Conservation (phyloP, 2,113 vertebrate species). For the Microcebus ravelobensis region DNA sequence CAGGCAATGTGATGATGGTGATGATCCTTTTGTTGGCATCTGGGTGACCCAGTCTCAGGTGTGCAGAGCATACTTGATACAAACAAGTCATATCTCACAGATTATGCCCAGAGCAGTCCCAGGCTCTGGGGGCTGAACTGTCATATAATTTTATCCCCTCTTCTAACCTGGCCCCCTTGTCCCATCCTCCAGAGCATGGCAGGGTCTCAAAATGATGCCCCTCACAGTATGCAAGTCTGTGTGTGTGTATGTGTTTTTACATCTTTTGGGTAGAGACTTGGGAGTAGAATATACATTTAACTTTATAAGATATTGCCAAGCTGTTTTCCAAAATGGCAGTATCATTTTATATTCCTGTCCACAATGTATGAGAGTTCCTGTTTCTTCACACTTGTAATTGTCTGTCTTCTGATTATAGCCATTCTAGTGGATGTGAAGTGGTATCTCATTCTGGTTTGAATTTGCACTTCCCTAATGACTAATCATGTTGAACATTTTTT, state of each 20-base stretch:
- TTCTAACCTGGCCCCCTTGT: background rate
- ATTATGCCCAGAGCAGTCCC: background rate
- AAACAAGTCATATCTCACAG: background rate
- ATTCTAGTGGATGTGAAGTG: background rate
- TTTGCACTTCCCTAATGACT: background rate
- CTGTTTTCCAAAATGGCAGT: background rate
- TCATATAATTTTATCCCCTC: background rate
- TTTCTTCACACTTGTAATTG: constrained; percentile 15
- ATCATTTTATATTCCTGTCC: background rate
- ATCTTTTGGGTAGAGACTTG: constrained; percentile 6
- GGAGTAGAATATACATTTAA: background rate
- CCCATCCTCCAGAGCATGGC: background rate
- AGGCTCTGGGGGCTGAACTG: background rate
- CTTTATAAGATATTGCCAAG: background rate
- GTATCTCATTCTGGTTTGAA: constrained; percentile 7
- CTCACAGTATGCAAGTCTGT: background rate
- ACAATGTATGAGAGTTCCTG: background rate
- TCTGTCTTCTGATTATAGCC: background rate
- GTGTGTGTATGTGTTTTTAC: background rate
- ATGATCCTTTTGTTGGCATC: background rate
- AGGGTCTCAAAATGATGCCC: background rate
- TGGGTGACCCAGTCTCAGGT: background rate
- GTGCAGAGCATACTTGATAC: background rate
- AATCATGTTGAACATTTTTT: background rate
- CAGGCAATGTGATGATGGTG: background rate